Evolutionary conservation across 2,797 vertebrate genomes (phyloP).

Genomic region (Mus caroli): DNA sequence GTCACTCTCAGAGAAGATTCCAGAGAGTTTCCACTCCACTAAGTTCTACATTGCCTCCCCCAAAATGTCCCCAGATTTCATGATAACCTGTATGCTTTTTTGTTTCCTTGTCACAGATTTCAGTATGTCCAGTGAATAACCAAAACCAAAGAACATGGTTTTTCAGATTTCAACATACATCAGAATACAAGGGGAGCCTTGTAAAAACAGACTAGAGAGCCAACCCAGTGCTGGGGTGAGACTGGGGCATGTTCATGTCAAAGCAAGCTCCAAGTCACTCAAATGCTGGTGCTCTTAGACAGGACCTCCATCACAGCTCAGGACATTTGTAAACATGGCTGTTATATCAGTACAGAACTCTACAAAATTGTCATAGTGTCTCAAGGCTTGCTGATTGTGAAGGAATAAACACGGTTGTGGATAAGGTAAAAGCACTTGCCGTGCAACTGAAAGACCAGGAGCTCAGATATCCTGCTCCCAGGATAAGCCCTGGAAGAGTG

Average conservation of each 20-base stretch:
- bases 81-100: neutral
- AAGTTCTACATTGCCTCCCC: neutral
- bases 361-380: neutral
- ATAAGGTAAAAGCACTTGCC: neutral
- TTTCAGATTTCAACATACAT: neutral
- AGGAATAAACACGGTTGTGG: neutral
- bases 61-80: neutral
- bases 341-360: no score
- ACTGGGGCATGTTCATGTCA: neutral
- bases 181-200: neutral
- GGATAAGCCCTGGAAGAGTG: no score
- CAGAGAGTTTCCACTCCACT: neutral
- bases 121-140: neutral
- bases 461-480: neutral
- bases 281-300: fast-evolving
- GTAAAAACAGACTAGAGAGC: neutral
- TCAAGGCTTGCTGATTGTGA: neutral
- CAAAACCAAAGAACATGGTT: neutral
- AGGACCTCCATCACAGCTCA: no score
- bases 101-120: neutral
- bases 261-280: neutral
- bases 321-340: neutral
- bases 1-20: neutral
- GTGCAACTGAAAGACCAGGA: neutral
- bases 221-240: neutral